phyloP scores from a whole-genome alignment of 2,113 vertebrate genomes.

The Vimba vimba region DNA sequence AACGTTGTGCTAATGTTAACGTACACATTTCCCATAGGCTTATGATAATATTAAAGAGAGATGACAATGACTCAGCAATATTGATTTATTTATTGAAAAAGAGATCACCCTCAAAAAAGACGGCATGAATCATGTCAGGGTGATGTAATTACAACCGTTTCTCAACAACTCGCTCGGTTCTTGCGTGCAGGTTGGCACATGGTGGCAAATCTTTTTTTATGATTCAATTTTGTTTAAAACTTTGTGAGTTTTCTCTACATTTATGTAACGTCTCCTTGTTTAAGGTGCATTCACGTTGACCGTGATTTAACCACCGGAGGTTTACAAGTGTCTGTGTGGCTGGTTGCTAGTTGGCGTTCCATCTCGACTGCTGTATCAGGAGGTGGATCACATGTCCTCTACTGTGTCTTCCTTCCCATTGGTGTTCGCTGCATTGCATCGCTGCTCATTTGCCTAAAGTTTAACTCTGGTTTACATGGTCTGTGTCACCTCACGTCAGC shows the following conservation, averaged over 20 bases:
- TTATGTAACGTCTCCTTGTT: not conserved
- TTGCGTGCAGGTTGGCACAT: not conserved
- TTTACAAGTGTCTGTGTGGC: not conserved
- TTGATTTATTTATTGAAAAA: slow-evolving; percentile 16
- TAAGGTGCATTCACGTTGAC: not conserved
- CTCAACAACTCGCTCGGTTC: not conserved
- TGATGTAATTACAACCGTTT: slow-evolving; percentile 10
- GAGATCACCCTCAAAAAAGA: not conserved
- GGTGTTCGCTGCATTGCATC: not conserved
- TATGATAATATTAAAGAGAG: not conserved
- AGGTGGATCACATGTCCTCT: not conserved
- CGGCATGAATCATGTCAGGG: not conserved
- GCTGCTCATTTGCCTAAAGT: not conserved
- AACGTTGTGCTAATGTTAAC: not conserved
- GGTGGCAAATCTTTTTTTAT: slow-evolving; percentile 12
- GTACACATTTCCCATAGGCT: not conserved
- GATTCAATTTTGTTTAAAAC: not conserved
- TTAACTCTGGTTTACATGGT: not conserved
- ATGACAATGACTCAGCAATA: slow-evolving; percentile 1
- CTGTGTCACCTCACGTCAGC: not conserved
- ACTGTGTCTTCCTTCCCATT: not conserved
- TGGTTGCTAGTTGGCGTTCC: slow-evolving; percentile 1
- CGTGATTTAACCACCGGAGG: not conserved
- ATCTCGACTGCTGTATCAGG: not conserved
- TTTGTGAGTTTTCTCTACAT: not conserved